Conservation (phyloP, 2,113 vertebrate species). For the Peromyscus leucopus region DNA sequence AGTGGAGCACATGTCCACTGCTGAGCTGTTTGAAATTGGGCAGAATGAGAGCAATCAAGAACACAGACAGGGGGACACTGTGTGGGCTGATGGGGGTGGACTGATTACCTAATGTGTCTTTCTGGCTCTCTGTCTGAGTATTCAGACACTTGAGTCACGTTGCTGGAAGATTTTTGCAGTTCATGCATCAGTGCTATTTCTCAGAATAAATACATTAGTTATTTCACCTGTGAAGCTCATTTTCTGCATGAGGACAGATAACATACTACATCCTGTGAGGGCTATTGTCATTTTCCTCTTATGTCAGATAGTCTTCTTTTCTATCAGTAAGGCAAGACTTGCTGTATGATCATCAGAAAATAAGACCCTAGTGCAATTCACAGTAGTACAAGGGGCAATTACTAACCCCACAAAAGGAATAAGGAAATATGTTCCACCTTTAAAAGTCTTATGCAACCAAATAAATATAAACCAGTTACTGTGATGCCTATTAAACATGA, state of each 20-base stretch:
- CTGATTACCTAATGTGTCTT: constrained; percentile 45
- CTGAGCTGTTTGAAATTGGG: constrained; percentile 67
- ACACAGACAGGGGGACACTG: constrained; percentile 18
- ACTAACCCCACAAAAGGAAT: neutral
- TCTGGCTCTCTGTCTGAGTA: constrained; percentile 32
- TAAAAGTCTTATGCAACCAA: constrained; percentile 50
- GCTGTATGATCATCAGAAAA: constrained; percentile 36
- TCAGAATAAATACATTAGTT: constrained; percentile 61
- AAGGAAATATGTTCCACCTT: constrained; percentile 7
- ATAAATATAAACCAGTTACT: constrained; percentile 51
- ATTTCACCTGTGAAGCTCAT: constrained; percentile 67
- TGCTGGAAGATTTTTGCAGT: constrained; percentile 45
- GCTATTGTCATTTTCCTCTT: constrained; percentile 63
- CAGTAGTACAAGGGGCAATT: neutral
- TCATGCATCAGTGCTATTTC: constrained; percentile 54
- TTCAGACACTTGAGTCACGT: neutral
- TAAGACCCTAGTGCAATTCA: neutral
- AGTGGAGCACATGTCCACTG: neutral
- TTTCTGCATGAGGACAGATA: constrained; percentile 49
- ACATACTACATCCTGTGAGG: constrained; percentile 39
- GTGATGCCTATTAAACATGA: constrained; percentile 12
- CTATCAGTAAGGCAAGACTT: constrained; percentile 50
- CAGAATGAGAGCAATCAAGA: constrained; percentile 70
- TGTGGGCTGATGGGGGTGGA: neutral
- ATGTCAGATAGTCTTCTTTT: constrained; percentile 46